A percentile compares a stretch with the other conserved stretches of the same genome.
These are phyloP conservation scores for Brachionus rubens DNA, from an alignment of 1,140 invertebrate genomes.

Conservation along the genomic window DNA sequence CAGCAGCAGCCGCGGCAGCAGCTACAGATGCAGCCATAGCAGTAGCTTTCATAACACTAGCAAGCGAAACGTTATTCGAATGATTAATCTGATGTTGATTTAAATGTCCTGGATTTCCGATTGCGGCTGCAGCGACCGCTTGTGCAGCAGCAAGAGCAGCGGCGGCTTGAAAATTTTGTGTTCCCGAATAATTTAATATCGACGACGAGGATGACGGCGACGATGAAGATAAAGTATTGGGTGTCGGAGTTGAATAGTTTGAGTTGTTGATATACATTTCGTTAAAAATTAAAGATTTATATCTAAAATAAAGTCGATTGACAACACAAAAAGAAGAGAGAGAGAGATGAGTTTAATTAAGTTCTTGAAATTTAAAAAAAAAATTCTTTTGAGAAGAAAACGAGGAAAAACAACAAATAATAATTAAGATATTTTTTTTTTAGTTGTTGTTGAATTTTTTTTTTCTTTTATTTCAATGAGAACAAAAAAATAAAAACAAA, in stretches of 20 bases:
- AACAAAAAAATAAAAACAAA: conserved; percentile 42
- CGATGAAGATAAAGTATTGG: conserved; percentile 17
- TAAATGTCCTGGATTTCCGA: neutral
- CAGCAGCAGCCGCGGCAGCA: conserved; percentile 6
- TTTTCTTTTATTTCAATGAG: conserved; percentile 40
- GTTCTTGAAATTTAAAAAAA: conserved; percentile 15
- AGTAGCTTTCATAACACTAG: conserved; percentile 11
- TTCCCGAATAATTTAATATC: neutral
- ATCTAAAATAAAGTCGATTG: neutral
- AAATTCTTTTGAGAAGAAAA: neutral
- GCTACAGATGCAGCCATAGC: conserved; percentile 11
- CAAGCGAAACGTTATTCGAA: neutral
- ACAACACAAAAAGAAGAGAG: neutral
- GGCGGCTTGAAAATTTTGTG: conserved; percentile 19
- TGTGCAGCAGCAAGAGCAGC: neutral
- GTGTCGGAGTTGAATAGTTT: conserved; percentile 8
- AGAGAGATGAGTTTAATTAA: conserved; percentile 35
- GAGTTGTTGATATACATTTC: neutral
- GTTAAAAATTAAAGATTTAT: neutral
- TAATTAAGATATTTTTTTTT: conserved; percentile 35
- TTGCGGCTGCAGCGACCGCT: conserved; percentile 2
- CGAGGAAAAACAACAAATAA: conserved; percentile 35
- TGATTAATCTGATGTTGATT: neutral
- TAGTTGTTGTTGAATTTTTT: conserved; percentile 26
- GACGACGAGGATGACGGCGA: neutral